Conservation (phyloP, 1,140 invertebrate species). For the Dendrolimus punctatus region DNA sequence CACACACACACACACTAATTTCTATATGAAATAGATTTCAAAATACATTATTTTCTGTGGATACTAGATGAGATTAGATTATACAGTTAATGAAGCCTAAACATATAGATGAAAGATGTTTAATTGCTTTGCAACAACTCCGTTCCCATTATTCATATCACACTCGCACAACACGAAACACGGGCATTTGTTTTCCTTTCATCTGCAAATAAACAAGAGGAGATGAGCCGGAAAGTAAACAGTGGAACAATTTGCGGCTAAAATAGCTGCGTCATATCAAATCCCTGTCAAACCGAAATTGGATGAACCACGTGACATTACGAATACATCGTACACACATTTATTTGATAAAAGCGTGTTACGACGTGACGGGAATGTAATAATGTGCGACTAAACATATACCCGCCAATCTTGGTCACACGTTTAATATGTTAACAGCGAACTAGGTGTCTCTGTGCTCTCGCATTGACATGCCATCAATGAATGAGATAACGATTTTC, state of each 20-base stretch:
- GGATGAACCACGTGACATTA: conserved; percentile 39
- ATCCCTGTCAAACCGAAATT: conserved; percentile 45
- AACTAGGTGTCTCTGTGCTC: conserved; percentile 1
- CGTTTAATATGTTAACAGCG: conserved; percentile 39
- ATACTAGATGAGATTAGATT: too few species aligned
- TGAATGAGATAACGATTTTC: not conserved
- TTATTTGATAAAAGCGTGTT: conserved; percentile 50
- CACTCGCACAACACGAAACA: too few species aligned
- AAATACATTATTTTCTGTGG: too few species aligned
- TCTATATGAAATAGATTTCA: too few species aligned
- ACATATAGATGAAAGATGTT: too few species aligned
- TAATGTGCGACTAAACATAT: conserved; percentile 38
- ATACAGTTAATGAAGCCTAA: too few species aligned
- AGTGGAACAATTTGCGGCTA: conserved; percentile 12
- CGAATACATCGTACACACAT: conserved; percentile 35
- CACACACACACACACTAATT: too few species aligned
- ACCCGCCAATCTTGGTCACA: conserved; percentile 35
- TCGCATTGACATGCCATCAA: conserved; percentile 14
- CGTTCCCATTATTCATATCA: too few species aligned
- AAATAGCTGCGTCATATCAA: conserved; percentile 18
- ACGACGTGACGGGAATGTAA: conserved; percentile 55
- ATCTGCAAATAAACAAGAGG: not conserved
- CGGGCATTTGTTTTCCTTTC: conserved; percentile 2
- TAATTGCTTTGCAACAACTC: too few species aligned
- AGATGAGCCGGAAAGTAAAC: not conserved